Base-by-base conservation (phyloP, 2,888 invertebrate species). In the Aplocera efformata region DNA sequence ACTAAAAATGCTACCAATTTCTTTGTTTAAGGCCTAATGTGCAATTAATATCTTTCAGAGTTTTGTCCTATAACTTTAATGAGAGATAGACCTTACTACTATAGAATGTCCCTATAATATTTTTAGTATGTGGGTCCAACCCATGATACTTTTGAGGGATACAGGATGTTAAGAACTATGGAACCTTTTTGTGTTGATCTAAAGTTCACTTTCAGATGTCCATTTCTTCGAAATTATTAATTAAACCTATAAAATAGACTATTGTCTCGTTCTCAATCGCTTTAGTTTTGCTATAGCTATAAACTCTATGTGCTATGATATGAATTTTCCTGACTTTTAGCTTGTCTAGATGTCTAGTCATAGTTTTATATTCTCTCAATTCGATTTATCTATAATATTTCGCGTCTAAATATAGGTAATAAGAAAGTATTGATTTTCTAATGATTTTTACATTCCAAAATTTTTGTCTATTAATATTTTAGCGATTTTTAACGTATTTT, bases 401-500 rank as follows among this genome's bases (percentile, higher is more conserved):
- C 41, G 36, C 44, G 29, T 46, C 42, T 36, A 46, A 40, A 47
- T 50, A 50, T 53, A 41, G 50, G 32, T 45, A 39, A 52, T 58
- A 56, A 51, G 21, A 44, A 28, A 42, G 60, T 58, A 56, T 60
- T 62, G 52, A 64, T 60, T 63, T 46, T 65, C 55, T 58, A 58
- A 53, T 47, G 56, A n/a, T 58, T 53, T 56, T 57, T 61, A 69
- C 67, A 71, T 51, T 48, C 38, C 50, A 49, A 51, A 40, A 55
- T 54, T 56, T 51, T 51, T 60, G 50, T 28, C 27, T 23, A 23
- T n/a, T 25, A 24, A 33, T 25, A 41, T 31, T 11, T 25, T 30
- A 40, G 22, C 22, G 28, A 27, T 35, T 35, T 23, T 13, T 23
- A 32, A 25, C 11, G 13, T 17, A 2, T 17, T 17, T 8, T 33